Base-by-base conservation (phyloP, 2,888 invertebrate species). In the Pardosa pseudoannulata region DNA sequence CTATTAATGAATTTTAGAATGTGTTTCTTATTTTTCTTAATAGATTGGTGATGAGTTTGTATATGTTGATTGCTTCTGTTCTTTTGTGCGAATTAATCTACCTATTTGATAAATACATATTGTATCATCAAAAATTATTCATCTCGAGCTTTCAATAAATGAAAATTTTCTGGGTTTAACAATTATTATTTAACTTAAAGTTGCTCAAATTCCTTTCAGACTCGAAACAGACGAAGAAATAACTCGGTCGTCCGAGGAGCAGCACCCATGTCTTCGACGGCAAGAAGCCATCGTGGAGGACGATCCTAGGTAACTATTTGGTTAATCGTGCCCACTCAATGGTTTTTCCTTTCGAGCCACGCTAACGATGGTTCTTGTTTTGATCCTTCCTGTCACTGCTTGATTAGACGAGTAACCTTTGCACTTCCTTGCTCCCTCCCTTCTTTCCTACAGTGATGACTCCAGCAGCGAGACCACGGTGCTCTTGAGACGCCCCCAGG, bases 241-340 rank as follows among this genome's bases (percentile, higher is more conserved):
- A 0, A 39, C 31, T 7, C 56, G 73, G 28, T 32, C 71, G 9
- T 16, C 62, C 2, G 73, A 78, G 64, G 80, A 81, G 16, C 27
- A 32, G 5, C 86, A 88, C 32, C 78, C 86, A 2, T 50, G 62
- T 19, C 70, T 88, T 9, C 71, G 80, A 32, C 71, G 88, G 11
- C 88, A 88, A 67, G 88, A 88, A 56, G 88, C 88, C 3, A 27
- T 88, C 28, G 56, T 76, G 3, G 88, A 88, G 39, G 88, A 88
- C 32, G 86, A 86, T 28, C 68, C 67, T 56, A 88, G 88, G 88
- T 88, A 78, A 16, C 13, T 56, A 3, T 5, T 23, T 56, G 3
- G 6, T 19, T 56, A 29, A 3, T 65, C 5, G 7, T 27, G 13
- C 19, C 29, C 2, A 29, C 3, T 13, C 5, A 16, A 29, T 56